Conservation (phyloP, 1,140 invertebrate species). For the Nautilus pompilius region DNA sequence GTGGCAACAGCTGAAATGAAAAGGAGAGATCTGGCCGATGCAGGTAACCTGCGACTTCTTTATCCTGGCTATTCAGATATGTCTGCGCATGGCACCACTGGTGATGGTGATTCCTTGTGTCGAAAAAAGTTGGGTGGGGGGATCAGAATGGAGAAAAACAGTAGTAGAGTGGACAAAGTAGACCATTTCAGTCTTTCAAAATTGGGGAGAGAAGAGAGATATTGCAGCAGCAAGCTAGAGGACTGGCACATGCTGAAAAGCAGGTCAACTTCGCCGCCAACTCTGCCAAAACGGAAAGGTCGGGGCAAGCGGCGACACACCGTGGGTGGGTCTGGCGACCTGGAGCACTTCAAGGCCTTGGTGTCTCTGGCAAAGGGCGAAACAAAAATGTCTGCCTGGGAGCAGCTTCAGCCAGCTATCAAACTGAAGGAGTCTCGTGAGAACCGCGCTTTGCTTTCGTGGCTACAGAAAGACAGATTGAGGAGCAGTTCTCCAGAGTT, state of each 20-base stretch:
- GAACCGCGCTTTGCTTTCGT: slow-evolving; percentile 30
- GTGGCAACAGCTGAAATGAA: no score
- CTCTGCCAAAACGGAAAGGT: slow-evolving; percentile 12
- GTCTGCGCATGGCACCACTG: no score
- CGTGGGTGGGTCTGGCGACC: slow-evolving; percentile 84
- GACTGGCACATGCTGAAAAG: slow-evolving; percentile 8
- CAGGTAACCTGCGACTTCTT: no score
- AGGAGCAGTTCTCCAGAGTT: slow-evolving; percentile 41
- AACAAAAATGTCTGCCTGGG: slow-evolving; percentile 52
- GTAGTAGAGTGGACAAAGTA: no score
- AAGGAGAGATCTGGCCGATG: no score
- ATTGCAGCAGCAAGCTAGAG: not conserved
- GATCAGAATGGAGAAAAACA: no score
- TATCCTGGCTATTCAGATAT: no score
- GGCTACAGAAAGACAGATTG: slow-evolving; percentile 40
- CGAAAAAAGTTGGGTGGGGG: no score
- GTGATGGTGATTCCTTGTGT: no score
- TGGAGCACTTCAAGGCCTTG: slow-evolving; percentile 65
- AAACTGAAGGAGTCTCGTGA: slow-evolving; percentile 14
- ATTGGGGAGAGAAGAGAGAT: no score
- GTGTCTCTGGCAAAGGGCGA: slow-evolving; percentile 36
- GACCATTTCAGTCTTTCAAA: no score
- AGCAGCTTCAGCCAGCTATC: slow-evolving; percentile 44
- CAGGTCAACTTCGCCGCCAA: slow-evolving; percentile 18
- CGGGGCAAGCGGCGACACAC: slow-evolving; percentile 70